A percentile compares a stretch with the other conserved stretches of the same genome.
Conservation (phyloP, 1,140 invertebrate genomes). For the Magallana angulata region DNA sequence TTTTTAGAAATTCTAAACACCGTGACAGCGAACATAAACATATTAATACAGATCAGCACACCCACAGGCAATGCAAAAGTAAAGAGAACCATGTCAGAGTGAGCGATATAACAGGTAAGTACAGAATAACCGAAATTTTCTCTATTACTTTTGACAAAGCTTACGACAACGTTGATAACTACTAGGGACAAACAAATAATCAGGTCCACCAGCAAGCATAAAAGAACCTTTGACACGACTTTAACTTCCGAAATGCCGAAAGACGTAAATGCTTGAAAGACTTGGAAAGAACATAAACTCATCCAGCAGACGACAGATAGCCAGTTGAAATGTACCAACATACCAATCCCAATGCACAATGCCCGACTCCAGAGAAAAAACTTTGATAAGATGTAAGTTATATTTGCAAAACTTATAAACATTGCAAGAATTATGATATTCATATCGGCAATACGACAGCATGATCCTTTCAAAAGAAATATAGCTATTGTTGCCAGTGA, state of each 20-base stretch:
- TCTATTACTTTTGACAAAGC: not conserved
- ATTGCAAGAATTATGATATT: not conserved
- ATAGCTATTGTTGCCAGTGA: not conserved
- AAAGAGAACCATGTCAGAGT: not conserved
- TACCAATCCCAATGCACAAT: not conserved
- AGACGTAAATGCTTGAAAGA: constrained; percentile 18
- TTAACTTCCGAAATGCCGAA: not conserved
- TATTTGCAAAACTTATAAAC: not conserved
- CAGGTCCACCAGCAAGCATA: not conserved
- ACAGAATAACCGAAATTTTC: not conserved
- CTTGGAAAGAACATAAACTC: constrained; percentile 26
- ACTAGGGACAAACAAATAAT: not conserved
- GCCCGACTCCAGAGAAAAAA: not conserved
- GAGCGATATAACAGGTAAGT: not conserved
- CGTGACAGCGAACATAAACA: not conserved
- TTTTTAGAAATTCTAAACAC: not conserved
- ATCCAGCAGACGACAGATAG: constrained; percentile 21
- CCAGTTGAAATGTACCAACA: constrained; percentile 7
- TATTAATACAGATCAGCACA: not conserved
- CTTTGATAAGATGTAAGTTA: not conserved
- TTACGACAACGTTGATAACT: not conserved
- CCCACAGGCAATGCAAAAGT: not conserved
- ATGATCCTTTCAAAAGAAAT: not conserved
- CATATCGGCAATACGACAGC: not conserved
- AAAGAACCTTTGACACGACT: not conserved